Evolutionary conservation across 1,140 invertebrate species (phyloP).

Genomic region (Drosophila burlai): DNA sequence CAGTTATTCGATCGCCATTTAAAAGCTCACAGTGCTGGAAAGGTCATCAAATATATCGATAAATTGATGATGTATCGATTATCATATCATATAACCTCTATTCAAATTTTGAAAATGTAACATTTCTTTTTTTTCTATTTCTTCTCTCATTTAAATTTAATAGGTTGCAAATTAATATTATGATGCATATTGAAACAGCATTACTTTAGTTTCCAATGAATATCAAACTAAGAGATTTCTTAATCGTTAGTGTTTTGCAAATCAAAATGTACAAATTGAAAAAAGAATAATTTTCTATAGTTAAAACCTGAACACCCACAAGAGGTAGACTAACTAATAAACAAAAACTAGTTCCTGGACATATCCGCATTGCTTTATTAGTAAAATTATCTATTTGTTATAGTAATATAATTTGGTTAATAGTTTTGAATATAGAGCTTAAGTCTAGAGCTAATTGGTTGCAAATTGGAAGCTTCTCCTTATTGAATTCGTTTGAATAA

Average conservation of each 20-base stretch:
- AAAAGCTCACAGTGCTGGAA: neutral
- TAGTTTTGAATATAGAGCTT: neutral
- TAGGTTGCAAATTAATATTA: too few relatives aligned
- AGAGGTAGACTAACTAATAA: neutral
- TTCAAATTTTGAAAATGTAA: too few relatives aligned
- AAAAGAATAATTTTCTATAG: neutral
- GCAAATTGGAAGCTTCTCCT: neutral
- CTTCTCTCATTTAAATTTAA: too few relatives aligned
- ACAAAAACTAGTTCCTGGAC: neutral
- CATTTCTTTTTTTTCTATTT: too few relatives aligned
- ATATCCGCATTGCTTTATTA: neutral
- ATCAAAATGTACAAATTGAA: too few relatives aligned
- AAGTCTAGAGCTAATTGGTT: neutral
- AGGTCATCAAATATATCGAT: neutral
- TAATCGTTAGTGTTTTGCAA: too few relatives aligned
- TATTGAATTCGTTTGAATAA: neutral
- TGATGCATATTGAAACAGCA: too few relatives aligned
- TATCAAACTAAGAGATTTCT: too few relatives aligned
- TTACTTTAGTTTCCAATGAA: too few relatives aligned
- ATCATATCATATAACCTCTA: too few relatives aligned
- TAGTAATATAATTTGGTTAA: neutral
- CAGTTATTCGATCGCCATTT: conserved; percentile 7
- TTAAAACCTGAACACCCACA: neutral
- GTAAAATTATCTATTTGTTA: neutral
- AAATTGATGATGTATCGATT: neutral